A percentile compares a stretch with the other conserved stretches of the same genome.
phyloP scores from a whole-genome alignment of 2,888 invertebrate genomes.

The Melanostoma mellinum region DNA sequence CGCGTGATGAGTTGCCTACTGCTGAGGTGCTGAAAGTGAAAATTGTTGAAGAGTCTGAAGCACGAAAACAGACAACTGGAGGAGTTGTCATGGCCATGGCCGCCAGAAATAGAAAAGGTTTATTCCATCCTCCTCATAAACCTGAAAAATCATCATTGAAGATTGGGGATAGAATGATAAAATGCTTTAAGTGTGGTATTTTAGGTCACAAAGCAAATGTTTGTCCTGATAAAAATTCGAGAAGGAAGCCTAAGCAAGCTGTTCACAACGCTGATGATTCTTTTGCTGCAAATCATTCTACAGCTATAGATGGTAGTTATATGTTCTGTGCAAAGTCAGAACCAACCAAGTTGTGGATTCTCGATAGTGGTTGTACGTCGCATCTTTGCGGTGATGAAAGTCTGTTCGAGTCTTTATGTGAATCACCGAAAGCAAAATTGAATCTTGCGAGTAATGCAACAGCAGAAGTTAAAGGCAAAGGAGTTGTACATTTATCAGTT shows the following conservation, averaged over 20 bases:
- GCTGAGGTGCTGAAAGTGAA: slow-evolving; percentile 55
- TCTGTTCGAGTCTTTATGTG: too few species aligned
- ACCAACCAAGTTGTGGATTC: background rate
- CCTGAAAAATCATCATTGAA: background rate
- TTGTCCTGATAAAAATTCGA: slow-evolving; percentile 15
- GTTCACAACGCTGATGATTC: background rate
- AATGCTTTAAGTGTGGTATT: slow-evolving; percentile 52
- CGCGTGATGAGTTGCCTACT: slow-evolving; percentile 45
- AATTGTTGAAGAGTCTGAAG: slow-evolving; percentile 60
- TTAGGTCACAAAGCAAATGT: slow-evolving; percentile 51
- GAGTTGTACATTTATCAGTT: slow-evolving; percentile 10
- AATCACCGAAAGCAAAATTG: too few species aligned
- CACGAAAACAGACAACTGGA: slow-evolving; percentile 40
- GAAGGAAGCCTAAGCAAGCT: background rate
- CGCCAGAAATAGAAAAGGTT: slow-evolving; percentile 5
- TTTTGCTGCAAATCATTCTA: background rate
- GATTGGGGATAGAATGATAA: slow-evolving; percentile 7
- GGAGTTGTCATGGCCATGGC: slow-evolving; percentile 42
- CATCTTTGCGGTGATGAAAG: background rate
- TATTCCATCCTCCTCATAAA: background rate
- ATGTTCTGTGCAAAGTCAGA: background rate
- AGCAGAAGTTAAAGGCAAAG: slow-evolving; percentile 2
- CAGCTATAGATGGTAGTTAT: background rate
- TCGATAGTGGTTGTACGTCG: slow-evolving; percentile 6
- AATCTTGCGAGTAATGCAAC: too few species aligned